A percentile compares a stretch with the other conserved stretches of the same genome.
Conservation (phyloP, 2,888 invertebrate species). For the Dynastes maya region DNA sequence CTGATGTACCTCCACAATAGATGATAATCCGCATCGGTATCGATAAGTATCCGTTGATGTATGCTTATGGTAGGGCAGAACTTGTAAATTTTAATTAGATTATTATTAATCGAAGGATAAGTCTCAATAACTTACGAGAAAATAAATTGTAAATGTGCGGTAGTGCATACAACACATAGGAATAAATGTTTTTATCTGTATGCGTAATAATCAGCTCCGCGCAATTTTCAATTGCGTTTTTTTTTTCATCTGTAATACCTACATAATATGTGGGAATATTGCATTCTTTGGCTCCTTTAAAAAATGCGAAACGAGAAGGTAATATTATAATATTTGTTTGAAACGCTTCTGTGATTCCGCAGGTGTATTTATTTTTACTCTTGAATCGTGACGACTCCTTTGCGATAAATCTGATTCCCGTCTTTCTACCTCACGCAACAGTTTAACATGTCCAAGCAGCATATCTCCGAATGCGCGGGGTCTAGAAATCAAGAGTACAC, state of each 20-base stretch:
- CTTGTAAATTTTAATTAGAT: neutral
- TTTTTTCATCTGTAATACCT: slow-evolving; percentile 2
- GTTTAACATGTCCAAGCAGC: slow-evolving; percentile 45
- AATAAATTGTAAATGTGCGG: neutral
- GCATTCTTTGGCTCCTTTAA: slow-evolving; percentile 18
- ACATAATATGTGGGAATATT: slow-evolving; percentile 38
- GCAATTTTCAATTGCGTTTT: slow-evolving; percentile 29
- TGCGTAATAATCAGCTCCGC: slow-evolving; percentile 15
- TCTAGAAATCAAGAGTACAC: slow-evolving; percentile 5
- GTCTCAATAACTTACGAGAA: neutral
- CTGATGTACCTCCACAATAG: too few relatives aligned
- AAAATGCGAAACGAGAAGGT: slow-evolving; percentile 24
- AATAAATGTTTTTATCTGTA: slow-evolving; percentile 10
- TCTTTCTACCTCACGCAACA: slow-evolving; percentile 44
- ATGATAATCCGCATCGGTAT: too few relatives aligned
- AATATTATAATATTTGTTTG: slow-evolving; percentile 37
- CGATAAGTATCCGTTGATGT: too few relatives aligned
- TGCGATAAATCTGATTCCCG: slow-evolving; percentile 39
- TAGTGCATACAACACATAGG: neutral
- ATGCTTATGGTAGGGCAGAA: neutral
- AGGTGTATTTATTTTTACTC: slow-evolving; percentile 44
- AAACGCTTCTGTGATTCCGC: slow-evolving; percentile 45
- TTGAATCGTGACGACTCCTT: slow-evolving; percentile 35
- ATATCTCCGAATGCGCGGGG: slow-evolving; percentile 31
- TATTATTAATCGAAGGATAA: slow-evolving; percentile 6